Evolutionary conservation across 2,888 invertebrate species (phyloP), one percentile per base, ranked within the genome.

Genomic region (Saturnia japonica): DNA sequence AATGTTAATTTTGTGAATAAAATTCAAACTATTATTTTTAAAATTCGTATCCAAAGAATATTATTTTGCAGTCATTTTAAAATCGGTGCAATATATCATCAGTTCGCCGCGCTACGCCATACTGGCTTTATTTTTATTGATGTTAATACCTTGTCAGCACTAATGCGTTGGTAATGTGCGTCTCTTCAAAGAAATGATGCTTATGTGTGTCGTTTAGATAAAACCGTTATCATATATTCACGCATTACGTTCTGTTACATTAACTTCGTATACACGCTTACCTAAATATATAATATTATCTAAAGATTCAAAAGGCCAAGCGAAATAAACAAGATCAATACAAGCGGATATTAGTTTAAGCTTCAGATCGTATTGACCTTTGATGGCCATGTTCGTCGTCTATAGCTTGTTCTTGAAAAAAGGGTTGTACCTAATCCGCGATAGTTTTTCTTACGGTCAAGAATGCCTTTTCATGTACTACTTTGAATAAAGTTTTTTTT

Each of bases 41-140:
- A 57, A 25, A 25, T 57, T 57, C 25, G 12, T 57, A 57, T 57
- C 57, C 11, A 57, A 25, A 25, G 12, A 57, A 7, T 6, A 57
- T 25, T 25, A 60, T 28, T 14, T 28, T 60, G 57, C 57, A 60
- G 86, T 84, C 81, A 82, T 83, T 84, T 84, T 78, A 82, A 84
- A 86, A 84, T 84, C 83, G 83, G 81, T 72, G 82, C 78, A 83
- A 87, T 88, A 87, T 84, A 85, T 79, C 81, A 85, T 79, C 81
- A 82, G 87, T 90, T 87, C 54, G 22, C n/a, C 54, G 47, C 47
- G 14, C 45, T 84, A 85, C 84, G 76, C 76, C 84, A 80, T 82
- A 76, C 72, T 70, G 76, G 74, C 79, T 79, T 85, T 84, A 86
- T 85, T 86, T 84, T 88, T 86, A 83, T 82, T 85, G 86, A 85